These are phyloP conservation scores for Rostratula benghalensis DNA, from an alignment of 2,113 vertebrate genomes.

Conservation along the genomic window DNA sequence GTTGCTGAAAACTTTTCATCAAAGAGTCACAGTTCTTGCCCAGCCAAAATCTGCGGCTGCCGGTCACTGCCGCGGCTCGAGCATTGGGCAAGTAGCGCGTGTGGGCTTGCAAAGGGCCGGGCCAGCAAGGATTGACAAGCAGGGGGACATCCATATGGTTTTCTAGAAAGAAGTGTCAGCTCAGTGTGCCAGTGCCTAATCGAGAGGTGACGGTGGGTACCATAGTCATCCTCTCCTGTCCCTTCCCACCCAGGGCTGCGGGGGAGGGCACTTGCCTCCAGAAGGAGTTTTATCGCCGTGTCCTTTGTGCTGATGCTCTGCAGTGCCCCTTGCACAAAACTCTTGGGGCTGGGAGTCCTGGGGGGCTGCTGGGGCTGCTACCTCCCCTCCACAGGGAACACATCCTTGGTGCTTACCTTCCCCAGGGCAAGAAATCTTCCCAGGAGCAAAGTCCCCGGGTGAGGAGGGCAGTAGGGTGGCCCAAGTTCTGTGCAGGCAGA, in stretches of 20 bases:
- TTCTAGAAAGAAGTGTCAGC: background rate
- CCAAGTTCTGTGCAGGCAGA: background rate
- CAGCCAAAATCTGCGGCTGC: background rate
- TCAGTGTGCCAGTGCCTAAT: fast-evolving
- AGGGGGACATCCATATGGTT: background rate
- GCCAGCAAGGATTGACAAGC: background rate
- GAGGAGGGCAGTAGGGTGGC: background rate
- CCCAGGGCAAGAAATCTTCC: background rate
- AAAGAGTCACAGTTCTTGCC: background rate
- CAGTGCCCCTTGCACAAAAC: background rate
- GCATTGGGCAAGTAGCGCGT: fast-evolving
- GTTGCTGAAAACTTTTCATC: conserved; percentile 18
- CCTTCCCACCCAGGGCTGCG: background rate
- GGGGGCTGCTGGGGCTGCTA: background rate
- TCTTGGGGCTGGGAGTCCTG: background rate
- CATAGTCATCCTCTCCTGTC: background rate
- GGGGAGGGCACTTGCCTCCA: background rate
- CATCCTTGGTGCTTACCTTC: background rate
- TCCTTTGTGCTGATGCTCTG: background rate
- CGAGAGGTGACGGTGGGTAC: background rate
- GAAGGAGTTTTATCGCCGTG: background rate
- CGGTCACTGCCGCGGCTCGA: fast-evolving
- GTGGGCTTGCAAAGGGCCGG: background rate
- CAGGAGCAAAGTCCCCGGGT: background rate
- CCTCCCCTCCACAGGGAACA: fast-evolving